These are phyloP conservation scores for Danio jaintianensis DNA, from an alignment of 2,797 vertebrate genomes.

Conservation along the genomic window DNA sequence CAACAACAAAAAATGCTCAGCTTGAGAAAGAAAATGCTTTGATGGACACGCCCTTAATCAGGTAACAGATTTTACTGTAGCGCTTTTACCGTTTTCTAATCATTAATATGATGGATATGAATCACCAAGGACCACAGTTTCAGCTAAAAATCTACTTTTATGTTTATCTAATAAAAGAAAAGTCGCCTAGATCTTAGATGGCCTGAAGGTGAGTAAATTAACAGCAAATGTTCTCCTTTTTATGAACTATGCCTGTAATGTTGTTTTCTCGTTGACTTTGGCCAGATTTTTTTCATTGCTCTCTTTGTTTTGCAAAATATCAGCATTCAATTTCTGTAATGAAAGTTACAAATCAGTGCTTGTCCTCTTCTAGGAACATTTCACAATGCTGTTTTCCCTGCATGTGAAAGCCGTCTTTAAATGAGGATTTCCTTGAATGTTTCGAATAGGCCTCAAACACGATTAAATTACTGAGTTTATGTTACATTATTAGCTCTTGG, in stretches of 20 bases:
- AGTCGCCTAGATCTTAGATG: too few relatives aligned
- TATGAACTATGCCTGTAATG: not conserved
- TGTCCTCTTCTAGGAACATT: constrained; percentile 10
- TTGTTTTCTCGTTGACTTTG: constrained; percentile 28
- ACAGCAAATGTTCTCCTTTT: too few relatives aligned
- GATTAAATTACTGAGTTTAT: not conserved
- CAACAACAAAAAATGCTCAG: too few relatives aligned
- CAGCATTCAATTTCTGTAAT: constrained; percentile 51
- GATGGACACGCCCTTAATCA: too few relatives aligned
- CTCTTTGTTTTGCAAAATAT: constrained; percentile 47
- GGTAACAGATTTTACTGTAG: too few relatives aligned
- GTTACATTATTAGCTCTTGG: constrained; percentile 27
- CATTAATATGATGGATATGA: too few relatives aligned
- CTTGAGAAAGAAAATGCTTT: too few relatives aligned
- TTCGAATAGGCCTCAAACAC: not conserved
- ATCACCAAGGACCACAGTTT: too few relatives aligned
- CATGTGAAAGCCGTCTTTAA: not conserved
- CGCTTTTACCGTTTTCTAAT: too few relatives aligned
- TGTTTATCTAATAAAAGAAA: too few relatives aligned
- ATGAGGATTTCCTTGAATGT: constrained; percentile 15
- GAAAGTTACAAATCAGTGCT: constrained; percentile 51
- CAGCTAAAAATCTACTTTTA: too few relatives aligned
- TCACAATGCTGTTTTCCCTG: constrained; percentile 12
- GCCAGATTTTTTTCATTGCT: not conserved
- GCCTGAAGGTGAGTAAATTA: too few relatives aligned